A percentile compares a stretch with the other conserved stretches of the same genome.
Conservation (phyloP, 2,113 vertebrate species). For the Cyprinus carpio region DNA sequence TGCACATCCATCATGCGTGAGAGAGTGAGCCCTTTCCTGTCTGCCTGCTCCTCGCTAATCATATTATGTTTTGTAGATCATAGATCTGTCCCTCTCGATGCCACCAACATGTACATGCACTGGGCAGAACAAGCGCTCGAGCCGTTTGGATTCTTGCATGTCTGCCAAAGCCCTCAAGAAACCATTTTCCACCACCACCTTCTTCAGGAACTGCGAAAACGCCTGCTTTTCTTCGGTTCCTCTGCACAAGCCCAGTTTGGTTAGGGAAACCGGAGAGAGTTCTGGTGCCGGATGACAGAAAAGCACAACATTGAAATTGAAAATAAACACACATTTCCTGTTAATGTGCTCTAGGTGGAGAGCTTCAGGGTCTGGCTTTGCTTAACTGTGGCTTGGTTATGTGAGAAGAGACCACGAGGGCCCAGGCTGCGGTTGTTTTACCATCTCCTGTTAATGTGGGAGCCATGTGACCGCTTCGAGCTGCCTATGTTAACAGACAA, state of each 20-base stretch:
- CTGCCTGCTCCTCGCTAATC: constrained; percentile 71
- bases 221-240: constrained; percentile 54
- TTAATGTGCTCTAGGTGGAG: constrained; percentile 66
- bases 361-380: constrained; percentile 69
- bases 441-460: constrained; percentile 34
- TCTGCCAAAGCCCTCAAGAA: constrained; percentile 31
- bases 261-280: constrained; percentile 43
- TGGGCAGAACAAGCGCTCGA: background rate
- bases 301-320: constrained; percentile 75
- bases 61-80: constrained; percentile 76
- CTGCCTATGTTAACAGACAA: constrained; percentile 47
- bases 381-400: constrained; percentile 65
- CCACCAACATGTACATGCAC: constrained; percentile 62
- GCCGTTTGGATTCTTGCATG: constrained; percentile 16
- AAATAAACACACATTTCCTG: constrained; percentile 81
- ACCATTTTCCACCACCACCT: constrained; percentile 62
- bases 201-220: constrained; percentile 72
- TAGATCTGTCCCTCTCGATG: constrained; percentile 67
- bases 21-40: constrained; percentile 65
- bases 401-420: constrained; percentile 24
- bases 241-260: constrained; percentile 15
- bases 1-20: constrained; percentile 51
- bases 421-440: constrained; percentile 35
- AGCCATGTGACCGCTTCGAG: constrained; percentile 2
- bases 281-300: constrained; percentile 68